phyloP scores from a whole-genome alignment of 2,113 vertebrate species.

The Puma concolor region DNA sequence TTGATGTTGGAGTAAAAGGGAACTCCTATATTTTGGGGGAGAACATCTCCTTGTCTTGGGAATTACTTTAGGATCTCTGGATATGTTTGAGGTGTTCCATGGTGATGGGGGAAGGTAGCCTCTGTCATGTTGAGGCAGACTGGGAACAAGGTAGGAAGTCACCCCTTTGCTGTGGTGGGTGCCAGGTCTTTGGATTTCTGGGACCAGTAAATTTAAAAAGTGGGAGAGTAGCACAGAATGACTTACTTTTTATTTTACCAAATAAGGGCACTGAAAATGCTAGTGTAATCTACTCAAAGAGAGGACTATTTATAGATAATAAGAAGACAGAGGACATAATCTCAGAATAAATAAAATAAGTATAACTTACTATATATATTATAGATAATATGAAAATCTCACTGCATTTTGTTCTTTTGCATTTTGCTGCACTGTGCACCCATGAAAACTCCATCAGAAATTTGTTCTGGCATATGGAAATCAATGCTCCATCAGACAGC shows the following conservation, averaged over 20 bases:
- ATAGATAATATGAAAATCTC: not conserved
- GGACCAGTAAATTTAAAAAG: not conserved
- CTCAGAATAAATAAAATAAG: not conserved
- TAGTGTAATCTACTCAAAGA: not conserved
- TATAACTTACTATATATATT: not conserved
- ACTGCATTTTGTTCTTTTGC: not conserved
- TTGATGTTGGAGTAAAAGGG: not conserved
- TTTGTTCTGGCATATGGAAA: not conserved
- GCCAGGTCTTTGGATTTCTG: not conserved
- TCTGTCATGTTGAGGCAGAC: not conserved
- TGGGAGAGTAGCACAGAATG: not conserved
- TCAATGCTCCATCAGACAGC: not conserved
- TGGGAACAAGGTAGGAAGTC: not conserved
- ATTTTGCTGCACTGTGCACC: not conserved
- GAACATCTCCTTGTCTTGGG: not conserved
- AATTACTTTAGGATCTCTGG: not conserved
- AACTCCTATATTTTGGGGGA: not conserved
- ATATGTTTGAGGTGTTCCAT: not conserved
- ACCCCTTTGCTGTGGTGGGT: not conserved
- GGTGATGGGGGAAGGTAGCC: not conserved
- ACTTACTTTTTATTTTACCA: constrained; percentile 15
- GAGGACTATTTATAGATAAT: not conserved
- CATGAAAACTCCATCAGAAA: not conserved
- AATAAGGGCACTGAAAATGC: not conserved
- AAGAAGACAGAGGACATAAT: not conserved